phyloP scores from a whole-genome alignment of 2,797 vertebrate species.

The Xiphophorus birchmanni region DNA sequence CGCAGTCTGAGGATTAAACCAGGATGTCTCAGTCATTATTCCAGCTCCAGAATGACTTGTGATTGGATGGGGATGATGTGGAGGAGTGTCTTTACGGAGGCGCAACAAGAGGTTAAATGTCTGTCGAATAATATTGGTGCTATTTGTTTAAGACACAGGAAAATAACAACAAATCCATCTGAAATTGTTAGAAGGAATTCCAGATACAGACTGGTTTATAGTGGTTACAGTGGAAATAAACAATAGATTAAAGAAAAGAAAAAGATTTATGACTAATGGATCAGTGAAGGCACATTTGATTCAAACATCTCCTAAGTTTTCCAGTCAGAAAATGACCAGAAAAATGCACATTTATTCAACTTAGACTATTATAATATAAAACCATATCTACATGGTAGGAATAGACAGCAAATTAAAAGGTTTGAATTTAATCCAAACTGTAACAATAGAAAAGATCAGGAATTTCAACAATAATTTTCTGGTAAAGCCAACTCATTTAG shows the following conservation, averaged over 20 bases:
- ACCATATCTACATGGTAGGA: background rate
- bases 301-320: background rate
- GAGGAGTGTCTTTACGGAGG: background rate
- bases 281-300: conserved; percentile 7
- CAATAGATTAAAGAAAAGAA: background rate
- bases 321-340: background rate
- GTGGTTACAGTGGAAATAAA: conserved; percentile 1
- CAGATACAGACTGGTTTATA: background rate
- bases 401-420: background rate
- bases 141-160: background rate
- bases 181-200: background rate
- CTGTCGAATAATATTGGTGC: background rate
- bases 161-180: background rate
- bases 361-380: background rate
- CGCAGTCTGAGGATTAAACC: conserved; percentile 11
- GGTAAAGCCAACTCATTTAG: background rate
- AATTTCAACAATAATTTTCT: background rate
- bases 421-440: background rate
- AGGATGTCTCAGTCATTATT: conserved; percentile 19
- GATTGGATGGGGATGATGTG: background rate
- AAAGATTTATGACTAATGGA: background rate
- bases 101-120: too few relatives aligned
- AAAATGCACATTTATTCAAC: background rate
- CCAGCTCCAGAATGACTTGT: background rate
- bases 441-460: background rate